Conservation (phyloP, 2,113 vertebrate species). For the Prunella himalayana region DNA sequence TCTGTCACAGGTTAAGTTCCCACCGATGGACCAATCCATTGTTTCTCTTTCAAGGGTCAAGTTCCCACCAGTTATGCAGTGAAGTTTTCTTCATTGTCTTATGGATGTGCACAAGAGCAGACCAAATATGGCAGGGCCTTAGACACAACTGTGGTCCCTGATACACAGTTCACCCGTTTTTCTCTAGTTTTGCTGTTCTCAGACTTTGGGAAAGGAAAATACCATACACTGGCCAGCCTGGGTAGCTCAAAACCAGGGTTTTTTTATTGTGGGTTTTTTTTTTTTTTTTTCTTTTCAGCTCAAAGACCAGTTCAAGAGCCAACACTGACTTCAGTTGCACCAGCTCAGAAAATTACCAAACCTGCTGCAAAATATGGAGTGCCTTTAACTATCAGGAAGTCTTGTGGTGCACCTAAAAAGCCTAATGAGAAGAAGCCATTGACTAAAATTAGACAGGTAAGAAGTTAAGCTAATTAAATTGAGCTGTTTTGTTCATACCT, state of each 20-base stretch:
- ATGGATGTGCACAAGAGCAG: neutral
- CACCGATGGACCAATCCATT: accelerated
- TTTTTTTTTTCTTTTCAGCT: conserved; percentile 61
- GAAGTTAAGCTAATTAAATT: neutral
- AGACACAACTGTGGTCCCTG: accelerated
- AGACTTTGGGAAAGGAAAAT: neutral
- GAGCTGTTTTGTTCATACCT: neutral
- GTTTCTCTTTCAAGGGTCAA: neutral
- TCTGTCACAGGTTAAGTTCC: neutral
- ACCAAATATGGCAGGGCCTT: neutral
- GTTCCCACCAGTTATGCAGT: neutral
- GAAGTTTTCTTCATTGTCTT: neutral
- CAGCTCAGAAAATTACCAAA: conserved; percentile 92
- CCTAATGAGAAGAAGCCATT: conserved; percentile 78
- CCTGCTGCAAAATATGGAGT: conserved; percentile 97
- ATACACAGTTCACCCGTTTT: neutral
- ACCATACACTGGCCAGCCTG: too few species aligned
- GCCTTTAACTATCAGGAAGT: conserved; percentile 86
- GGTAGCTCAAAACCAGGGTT: neutral
- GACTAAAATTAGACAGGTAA: conserved; percentile 83
- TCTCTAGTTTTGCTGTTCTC: neutral
- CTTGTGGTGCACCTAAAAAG: conserved; percentile 77
- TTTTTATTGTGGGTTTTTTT: neutral
- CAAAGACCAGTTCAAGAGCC: conserved; percentile 82
- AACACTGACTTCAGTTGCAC: conserved; percentile 58